A percentile compares a stretch with the other conserved stretches of the same genome.
Evolutionary conservation across 1,140 invertebrate genomes (phyloP).

Genomic region (Drosophila hydei): DNA sequence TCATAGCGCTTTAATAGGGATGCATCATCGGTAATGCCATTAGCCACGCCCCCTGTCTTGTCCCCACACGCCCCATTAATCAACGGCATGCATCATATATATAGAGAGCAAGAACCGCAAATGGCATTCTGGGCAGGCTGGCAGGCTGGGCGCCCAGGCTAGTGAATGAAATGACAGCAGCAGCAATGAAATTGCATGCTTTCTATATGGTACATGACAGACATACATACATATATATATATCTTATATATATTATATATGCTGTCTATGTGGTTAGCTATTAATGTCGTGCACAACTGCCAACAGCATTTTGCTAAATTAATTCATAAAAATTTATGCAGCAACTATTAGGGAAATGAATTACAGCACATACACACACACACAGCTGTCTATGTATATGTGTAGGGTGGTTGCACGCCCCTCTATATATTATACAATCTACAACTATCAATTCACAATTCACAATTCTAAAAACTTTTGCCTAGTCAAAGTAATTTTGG

Average conservation of each 20-base stretch:
- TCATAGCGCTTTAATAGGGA: slow-evolving; percentile 61
- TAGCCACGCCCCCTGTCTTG: slow-evolving; percentile 6
- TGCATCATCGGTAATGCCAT: slow-evolving; percentile 57
- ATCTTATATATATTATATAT: slow-evolving; percentile 4
- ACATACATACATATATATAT: not conserved
- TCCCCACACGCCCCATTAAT: too few species aligned
- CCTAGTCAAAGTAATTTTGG: slow-evolving; percentile 17
- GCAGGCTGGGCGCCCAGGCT: slow-evolving; percentile 30
- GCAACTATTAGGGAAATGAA: slow-evolving; percentile 75
- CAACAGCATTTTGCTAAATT: slow-evolving; percentile 75
- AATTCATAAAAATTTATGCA: slow-evolving; percentile 79
- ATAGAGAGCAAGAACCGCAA: slow-evolving; percentile 44
- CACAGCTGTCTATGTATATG: not conserved
- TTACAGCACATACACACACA: slow-evolving; percentile 34
- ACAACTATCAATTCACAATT: slow-evolving; percentile 5
- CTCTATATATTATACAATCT: slow-evolving; percentile 24
- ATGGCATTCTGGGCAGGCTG: slow-evolving; percentile 49
- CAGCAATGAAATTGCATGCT: slow-evolving; percentile 49
- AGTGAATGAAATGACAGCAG: slow-evolving; percentile 76
- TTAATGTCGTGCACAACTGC: slow-evolving; percentile 77
- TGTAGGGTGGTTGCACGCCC: slow-evolving; percentile 45
- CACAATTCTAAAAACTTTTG: not conserved
- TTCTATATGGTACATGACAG: not conserved
- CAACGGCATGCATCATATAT: too few species aligned
- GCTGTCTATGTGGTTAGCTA: slow-evolving; percentile 37